A percentile compares a stretch with the other conserved stretches of the same genome.
Evolutionary conservation across 2,113 vertebrate species (phyloP).

Genomic region (Boleophthalmus pectinirostris): DNA sequence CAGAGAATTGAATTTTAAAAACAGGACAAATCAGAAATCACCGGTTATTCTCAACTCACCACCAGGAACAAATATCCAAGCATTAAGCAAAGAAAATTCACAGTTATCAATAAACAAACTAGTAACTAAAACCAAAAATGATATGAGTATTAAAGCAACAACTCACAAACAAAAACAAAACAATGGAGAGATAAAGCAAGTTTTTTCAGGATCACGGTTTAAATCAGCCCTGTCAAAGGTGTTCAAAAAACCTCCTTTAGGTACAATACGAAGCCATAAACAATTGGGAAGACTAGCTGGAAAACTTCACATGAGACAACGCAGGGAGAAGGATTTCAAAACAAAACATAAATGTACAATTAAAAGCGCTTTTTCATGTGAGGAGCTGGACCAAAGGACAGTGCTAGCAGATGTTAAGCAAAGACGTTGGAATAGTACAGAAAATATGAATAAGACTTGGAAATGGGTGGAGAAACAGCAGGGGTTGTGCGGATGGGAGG

Average conservation of each 20-base stretch:
- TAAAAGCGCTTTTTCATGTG: conserved; percentile 76
- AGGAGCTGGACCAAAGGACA: conserved; percentile 76
- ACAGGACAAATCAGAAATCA: conserved; percentile 39
- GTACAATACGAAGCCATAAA: conserved; percentile 60
- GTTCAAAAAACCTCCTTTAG: conserved; percentile 67
- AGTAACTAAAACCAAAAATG: conserved; percentile 23
- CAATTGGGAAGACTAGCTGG: conserved; percentile 47
- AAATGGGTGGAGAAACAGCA: conserved; percentile 56
- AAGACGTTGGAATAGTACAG: conserved; percentile 82
- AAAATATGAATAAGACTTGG: conserved; percentile 69
- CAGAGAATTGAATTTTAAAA: conserved; percentile 63
- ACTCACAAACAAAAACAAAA: conserved; percentile 18
- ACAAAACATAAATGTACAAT: conserved; percentile 55
- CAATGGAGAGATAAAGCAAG: conserved; percentile 55
- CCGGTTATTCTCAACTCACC: conserved; percentile 35
- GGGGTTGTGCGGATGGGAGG: conserved; percentile 56
- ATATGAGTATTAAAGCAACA: conserved; percentile 29
- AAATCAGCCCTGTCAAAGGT: conserved; percentile 64
- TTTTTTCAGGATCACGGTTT: conserved; percentile 65
- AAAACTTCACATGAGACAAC: conserved; percentile 51
- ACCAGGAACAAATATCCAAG: conserved; percentile 21
- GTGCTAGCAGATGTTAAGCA: conserved; percentile 30
- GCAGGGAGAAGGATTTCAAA: conserved; percentile 55
- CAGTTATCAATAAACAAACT: conserved; percentile 34
- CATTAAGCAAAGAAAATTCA: conserved; percentile 45